Conservation (phyloP, 2,888 invertebrate species). For the Schrankia costaestrigalis region DNA sequence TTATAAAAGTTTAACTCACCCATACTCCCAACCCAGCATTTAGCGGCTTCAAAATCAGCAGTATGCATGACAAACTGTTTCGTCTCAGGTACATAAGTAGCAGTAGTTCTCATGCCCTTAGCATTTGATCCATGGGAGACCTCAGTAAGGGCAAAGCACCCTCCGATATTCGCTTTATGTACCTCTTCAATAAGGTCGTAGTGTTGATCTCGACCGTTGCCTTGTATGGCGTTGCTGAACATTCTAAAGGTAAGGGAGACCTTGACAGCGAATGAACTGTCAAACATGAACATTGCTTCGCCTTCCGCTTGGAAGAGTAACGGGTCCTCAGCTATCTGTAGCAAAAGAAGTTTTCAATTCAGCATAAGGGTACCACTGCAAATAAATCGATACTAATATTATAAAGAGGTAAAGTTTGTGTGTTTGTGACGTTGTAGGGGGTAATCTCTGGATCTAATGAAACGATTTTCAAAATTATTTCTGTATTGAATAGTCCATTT, state of each 20-base stretch:
- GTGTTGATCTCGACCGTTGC: conserved; percentile 84
- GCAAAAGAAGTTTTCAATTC: neutral
- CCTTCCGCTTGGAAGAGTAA: conserved; percentile 68
- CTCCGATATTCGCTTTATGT: conserved; percentile 57
- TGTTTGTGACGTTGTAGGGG: too few species aligned
- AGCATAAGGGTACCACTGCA: neutral
- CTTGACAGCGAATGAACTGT: conserved; percentile 84
- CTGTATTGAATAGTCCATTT: too few species aligned
- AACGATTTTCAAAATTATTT: too few species aligned
- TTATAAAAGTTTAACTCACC: too few species aligned
- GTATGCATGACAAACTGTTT: conserved; percentile 91
- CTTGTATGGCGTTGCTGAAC: conserved; percentile 83
- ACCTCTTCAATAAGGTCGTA: conserved; percentile 72
- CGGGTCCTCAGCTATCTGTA: conserved; percentile 73
- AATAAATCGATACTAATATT: neutral
- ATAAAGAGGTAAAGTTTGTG: neutral
- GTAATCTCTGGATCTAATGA: too few species aligned
- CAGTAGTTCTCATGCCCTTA: conserved; percentile 91
- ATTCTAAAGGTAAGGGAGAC: conserved; percentile 83
- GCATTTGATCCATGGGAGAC: conserved; percentile 95
- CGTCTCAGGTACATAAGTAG: conserved; percentile 87
- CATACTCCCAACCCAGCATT: conserved; percentile 93
- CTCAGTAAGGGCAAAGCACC: conserved; percentile 92
- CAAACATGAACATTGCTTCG: conserved; percentile 80
- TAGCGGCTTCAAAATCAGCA: conserved; percentile 94